phyloP scores from a whole-genome alignment of 2,888 invertebrate genomes.

The Aphelenchoides bicaudatus region DNA sequence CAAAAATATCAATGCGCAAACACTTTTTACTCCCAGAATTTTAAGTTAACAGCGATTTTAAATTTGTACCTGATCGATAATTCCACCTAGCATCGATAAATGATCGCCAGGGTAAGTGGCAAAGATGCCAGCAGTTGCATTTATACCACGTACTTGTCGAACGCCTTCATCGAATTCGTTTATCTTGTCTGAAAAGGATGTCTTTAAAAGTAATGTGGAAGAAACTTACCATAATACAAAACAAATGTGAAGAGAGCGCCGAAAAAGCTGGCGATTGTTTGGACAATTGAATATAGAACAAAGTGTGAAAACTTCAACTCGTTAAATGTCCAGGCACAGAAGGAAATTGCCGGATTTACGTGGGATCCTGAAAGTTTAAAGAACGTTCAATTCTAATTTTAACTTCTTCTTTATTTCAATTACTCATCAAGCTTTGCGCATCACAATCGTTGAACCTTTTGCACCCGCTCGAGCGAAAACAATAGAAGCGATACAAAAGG shows the following conservation, averaged over 20 bases:
- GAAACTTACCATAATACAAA: conserved; percentile 63
- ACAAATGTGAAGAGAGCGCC: conserved; percentile 63
- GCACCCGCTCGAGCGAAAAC: too few species aligned
- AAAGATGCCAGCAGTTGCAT: conserved; percentile 26
- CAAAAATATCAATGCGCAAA: too few species aligned
- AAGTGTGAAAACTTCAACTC: conserved; percentile 48
- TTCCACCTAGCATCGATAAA: conserved; percentile 22
- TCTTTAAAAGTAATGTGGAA: neutral
- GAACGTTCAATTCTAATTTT: too few species aligned
- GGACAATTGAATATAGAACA: conserved; percentile 63
- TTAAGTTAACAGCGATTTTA: too few species aligned
- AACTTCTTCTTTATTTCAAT: too few species aligned
- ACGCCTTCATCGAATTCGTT: conserved; percentile 22
- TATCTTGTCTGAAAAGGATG: conserved; percentile 17
- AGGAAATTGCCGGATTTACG: conserved; percentile 51
- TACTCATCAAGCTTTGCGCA: too few species aligned
- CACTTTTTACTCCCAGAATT: too few species aligned
- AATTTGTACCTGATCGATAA: conserved; percentile 24
- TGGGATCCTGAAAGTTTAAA: conserved; percentile 38
- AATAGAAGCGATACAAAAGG: too few species aligned
- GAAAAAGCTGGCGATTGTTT: conserved; percentile 65
- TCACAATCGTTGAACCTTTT: too few species aligned
- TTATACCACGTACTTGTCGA: conserved; percentile 18
- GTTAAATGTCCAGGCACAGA: conserved; percentile 39
- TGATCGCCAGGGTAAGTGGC: conserved; percentile 26